Conservation (phyloP, 2,888 invertebrate genomes). For the Bursaphelenchus okinawaensis region DNA sequence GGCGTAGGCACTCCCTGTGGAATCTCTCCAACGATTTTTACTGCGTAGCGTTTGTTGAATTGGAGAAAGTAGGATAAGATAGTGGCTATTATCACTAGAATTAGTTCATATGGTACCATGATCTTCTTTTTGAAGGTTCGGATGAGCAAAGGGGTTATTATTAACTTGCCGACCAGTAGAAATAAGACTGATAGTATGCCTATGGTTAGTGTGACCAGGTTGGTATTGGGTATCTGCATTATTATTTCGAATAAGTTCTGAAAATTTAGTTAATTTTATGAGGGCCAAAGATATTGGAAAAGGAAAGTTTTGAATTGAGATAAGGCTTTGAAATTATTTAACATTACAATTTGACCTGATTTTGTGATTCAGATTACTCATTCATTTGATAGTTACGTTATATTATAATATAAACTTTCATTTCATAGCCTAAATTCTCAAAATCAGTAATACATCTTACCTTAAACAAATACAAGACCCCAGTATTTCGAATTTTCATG, state of each 20-base stretch:
- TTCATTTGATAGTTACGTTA: too few relatives aligned
- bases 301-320: background rate
- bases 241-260: constrained; percentile 1
- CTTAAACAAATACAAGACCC: constrained; percentile 59
- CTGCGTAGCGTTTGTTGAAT: constrained; percentile 51
- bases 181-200: constrained; percentile 16
- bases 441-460: background rate
- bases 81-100: constrained; percentile 37
- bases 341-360: too few relatives aligned
- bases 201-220: constrained; percentile 1
- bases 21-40: constrained; percentile 58
- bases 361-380: too few relatives aligned
- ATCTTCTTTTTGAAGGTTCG: constrained; percentile 13
- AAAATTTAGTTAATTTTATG: background rate
- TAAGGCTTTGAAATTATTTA: too few relatives aligned
- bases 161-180: constrained; percentile 26
- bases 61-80: constrained; percentile 54
- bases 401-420: too few relatives aligned
- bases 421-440: too few relatives aligned
- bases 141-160: constrained; percentile 16
- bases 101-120: constrained; percentile 28
- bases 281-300: background rate
- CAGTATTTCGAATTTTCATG: constrained; percentile 54
- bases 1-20: constrained; percentile 58
- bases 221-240: constrained; percentile 5